Base-by-base conservation (phyloP, 2,113 vertebrate genomes). In the Serinus canaria region DNA sequence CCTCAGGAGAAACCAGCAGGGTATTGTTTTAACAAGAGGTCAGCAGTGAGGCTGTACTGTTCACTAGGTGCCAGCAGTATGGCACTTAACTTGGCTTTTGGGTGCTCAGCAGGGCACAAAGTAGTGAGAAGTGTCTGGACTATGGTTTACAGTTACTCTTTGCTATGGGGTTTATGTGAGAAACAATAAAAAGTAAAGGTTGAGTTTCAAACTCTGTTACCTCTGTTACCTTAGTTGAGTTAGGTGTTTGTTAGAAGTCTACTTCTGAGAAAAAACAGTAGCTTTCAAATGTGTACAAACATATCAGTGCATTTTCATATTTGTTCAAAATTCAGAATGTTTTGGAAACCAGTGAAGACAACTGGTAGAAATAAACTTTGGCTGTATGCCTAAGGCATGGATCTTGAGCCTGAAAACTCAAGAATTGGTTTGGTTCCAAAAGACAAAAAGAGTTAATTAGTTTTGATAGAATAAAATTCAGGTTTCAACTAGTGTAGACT, bases 41-140 rank as follows among this genome's bases (percentile, higher is more conserved):
- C 72, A 53, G 20, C 1, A 1, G 1, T 21, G 15, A 22, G 39
- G 33, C 67, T 49, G 3, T 2, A 4, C 13, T 31, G 35, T 19
- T 56, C 25, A 2, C 28, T 3, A 11, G 5, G 16, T 55, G 39
- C 43, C 43, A 79, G 69, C 41, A 67, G 18, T 16, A 16, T 8
- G 7, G 15, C 49, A n/a, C 23, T 64, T 37, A 41, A 17, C 1
- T 1, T 1, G 3, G 15, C 23, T 80, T 72, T 43, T 1, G 1
- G 14, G 47, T 47, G 50, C 33, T 86, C 39, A 76, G 31, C 28
- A n/a, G 39, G 30, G 35, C 52, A 21, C 35, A 64, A 27, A 60
- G 13, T 13, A 47, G 16, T 17, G 46, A 41, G n/a, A 41, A 62
- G 30, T 24, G n/a, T 19, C 28, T 75, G 46, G n/a, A 10, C 12